Evolutionary conservation across 1,140 invertebrate species (phyloP).

Genomic region (Ooceraea biroi): DNA sequence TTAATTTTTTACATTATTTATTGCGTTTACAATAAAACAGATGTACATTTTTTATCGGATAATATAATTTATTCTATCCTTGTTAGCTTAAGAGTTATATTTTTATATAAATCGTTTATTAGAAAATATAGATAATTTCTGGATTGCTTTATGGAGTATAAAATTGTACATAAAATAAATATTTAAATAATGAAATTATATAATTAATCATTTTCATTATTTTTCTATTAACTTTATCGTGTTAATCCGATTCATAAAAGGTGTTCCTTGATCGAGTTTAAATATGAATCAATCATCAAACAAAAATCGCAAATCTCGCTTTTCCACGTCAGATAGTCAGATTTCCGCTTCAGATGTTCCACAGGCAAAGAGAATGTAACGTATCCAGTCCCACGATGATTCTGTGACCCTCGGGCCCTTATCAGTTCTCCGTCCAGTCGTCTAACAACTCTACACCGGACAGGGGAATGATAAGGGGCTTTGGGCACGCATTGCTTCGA

Average conservation of each 20-base stretch:
- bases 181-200: neutral
- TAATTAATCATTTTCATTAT: too few species aligned
- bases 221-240: too few species aligned
- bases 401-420: conserved; percentile 89
- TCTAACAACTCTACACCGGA: conserved; percentile 88
- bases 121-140: neutral
- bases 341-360: neutral
- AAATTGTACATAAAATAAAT: neutral
- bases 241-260: too few species aligned
- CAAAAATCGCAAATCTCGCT: neutral
- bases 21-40: conserved; percentile 49
- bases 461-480: conserved; percentile 91
- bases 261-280: too few species aligned
- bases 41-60: conserved; percentile 18
- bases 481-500: conserved; percentile 82
- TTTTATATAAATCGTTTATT: neutral
- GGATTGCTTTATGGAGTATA: neutral
- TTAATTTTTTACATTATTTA: conserved; percentile 49
- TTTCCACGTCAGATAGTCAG: too few species aligned
- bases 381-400: conserved; percentile 77
- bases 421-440: conserved; percentile 92
- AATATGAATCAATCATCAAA: too few species aligned
- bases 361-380: neutral
- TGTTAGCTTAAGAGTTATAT: neutral
- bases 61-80: neutral